Base-by-base conservation (phyloP, 1,140 invertebrate genomes). In the Meloidogyne exigua region DNA sequence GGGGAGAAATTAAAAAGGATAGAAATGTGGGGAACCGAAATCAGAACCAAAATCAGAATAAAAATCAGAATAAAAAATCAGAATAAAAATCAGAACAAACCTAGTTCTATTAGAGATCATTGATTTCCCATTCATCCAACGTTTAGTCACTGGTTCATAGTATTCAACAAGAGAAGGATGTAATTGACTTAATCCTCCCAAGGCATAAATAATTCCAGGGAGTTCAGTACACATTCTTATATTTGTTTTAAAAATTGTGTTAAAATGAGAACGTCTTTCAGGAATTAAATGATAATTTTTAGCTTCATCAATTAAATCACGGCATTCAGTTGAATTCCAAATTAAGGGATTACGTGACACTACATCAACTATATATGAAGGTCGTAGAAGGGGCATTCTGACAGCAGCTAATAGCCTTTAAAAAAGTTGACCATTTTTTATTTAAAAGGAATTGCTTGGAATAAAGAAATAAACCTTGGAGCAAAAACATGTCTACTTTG, bases 201-300 rank as follows among this genome's bases (percentile, higher is more conserved):
- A 92, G 77, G 93, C 94, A 89, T 93, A 95, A 78, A 95, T 94
- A 82, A 93, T 91, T 1, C 93, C 94, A 64, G 89, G 87, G 62
- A 90, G 87, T 85, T 91, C 92, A 82, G 92, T 92, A 83, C 92
- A 92, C 79, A 91, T 91, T 49, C 93, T 89, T 44, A 93, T 92
- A 81, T 92, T 89, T 18, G 92, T 92, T 78, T 91, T 88, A 75
- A 89, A 80, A 9, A 23, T 88, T 4, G 88, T 92, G 85, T 93
- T 92, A 32, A 94, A 87, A 57, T 94, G 86, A 63, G 91, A 89
- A 42, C 93, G 88, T 77, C 93, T 89, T 88, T 94, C 93, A 21
- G 93, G 94, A 90, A 95, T 91, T 42, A 94, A 88, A 88, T 93
- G 92, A 88, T 92, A 94, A 83, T 93, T 92, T 87, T 92, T 91